Percentiles rank a stretch among this genome's conserved stretches.
These are phyloP conservation scores for Strix aluco DNA, from an alignment of 2,113 vertebrate species.

Conservation along the genomic window DNA sequence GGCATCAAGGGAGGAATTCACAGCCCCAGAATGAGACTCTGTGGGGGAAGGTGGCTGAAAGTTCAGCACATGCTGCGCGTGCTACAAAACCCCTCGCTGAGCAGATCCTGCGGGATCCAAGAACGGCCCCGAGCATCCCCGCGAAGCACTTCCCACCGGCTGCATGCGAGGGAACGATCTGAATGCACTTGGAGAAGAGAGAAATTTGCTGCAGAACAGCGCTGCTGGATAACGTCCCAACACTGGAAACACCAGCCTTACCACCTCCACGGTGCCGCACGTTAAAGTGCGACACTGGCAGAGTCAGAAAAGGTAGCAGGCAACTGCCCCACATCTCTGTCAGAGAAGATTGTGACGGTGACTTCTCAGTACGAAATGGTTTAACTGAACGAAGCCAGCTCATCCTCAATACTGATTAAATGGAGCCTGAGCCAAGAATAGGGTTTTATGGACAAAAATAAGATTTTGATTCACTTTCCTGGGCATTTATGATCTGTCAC, in stretches of 20 bases:
- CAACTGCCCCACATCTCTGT: neutral
- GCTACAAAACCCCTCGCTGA: neutral
- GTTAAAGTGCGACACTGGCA: accelerated
- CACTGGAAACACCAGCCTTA: accelerated
- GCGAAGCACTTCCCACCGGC: accelerated
- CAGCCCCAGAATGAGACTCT: neutral
- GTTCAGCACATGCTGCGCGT: neutral
- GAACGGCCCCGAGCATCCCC: neutral
- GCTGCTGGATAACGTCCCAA: neutral
- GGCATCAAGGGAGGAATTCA: neutral
- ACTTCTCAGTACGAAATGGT: neutral
- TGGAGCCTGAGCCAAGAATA: neutral
- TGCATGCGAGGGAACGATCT: neutral
- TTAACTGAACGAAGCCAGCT: neutral
- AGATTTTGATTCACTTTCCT: neutral
- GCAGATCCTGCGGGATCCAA: neutral
- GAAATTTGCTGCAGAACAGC: neutral
- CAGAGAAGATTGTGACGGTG: accelerated
- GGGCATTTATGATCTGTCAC: neutral
- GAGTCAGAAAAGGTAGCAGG: neutral
- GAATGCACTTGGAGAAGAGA: neutral
- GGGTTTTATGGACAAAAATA: neutral
- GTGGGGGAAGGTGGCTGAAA: neutral
- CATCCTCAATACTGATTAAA: neutral
- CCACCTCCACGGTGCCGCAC: accelerated